phyloP scores from a whole-genome alignment of 2,113 vertebrate genomes.

The Balaenoptera acutorostrata region DNA sequence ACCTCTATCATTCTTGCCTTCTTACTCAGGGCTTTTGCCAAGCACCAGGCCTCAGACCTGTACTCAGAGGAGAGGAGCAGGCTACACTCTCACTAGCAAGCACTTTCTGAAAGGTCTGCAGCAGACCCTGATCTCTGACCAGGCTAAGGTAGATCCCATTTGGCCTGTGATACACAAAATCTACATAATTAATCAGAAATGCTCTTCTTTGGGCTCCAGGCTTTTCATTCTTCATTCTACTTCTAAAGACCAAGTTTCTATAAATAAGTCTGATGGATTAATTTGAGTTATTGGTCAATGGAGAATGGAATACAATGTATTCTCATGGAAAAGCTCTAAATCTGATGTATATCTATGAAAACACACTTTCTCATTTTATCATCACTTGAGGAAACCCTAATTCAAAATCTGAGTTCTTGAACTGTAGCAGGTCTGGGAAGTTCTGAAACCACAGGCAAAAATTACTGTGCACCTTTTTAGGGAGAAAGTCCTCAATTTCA shows the following conservation, averaged over 20 bases:
- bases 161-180: neutral
- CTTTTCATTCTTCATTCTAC: neutral
- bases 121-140: neutral
- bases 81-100: neutral
- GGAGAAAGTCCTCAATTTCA: neutral
- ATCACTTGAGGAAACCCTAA: neutral
- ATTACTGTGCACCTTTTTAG: neutral
- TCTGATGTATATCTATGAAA: neutral
- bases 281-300: neutral
- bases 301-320: neutral
- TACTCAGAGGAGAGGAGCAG: neutral
- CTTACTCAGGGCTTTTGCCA: neutral
- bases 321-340: neutral
- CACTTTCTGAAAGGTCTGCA: neutral
- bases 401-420: neutral
- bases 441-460: neutral
- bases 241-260: neutral
- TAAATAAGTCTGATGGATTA: neutral
- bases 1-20: neutral
- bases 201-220: neutral
- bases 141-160: neutral
- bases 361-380: neutral
- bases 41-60: neutral
- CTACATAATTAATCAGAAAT: neutral
- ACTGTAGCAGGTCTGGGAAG: neutral